Evolutionary conservation across 2,113 vertebrate genomes (phyloP), one percentile per base, ranked within the genome.

Genomic region (Turdus rufiventris): DNA sequence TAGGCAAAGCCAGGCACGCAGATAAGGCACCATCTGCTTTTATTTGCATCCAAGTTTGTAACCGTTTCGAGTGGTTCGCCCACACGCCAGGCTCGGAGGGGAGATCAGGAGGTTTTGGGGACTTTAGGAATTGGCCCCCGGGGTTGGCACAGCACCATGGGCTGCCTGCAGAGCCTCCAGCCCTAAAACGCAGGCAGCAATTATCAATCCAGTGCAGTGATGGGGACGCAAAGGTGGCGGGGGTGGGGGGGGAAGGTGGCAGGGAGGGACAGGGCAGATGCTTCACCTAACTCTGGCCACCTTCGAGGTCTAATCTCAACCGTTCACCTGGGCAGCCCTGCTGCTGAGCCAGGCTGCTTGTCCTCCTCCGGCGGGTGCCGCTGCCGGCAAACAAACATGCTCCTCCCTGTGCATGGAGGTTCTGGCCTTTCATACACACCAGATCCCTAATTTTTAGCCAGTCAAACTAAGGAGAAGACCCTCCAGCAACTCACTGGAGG

Each of bases 1-100:
- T 50, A 83, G 82, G 88, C 85, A 50, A 36, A n/a, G 23, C 42
- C 33, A 5, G 85, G 68, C 8, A 1, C 0, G 1, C 38, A 83
- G 96, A 96, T 96, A 96, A 92, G 90, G 72, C 72, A 61, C 92
- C 88, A 90, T 94, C 85, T 96, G 90, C 60, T 79, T 93, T 76
- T 76, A 65, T 54, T 96, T 73, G 33, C 36, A 36, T 70, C 79
- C 79, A 88, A 76, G 42, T 73, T 83, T 66, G 29, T 47, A 96
- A 96, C 88, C 0, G 95, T 40, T 50, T 5, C 7, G n/a, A 60
- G 66, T 0, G 2, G 18, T 61, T 87, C 0, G 0, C 33, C 54
- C 0, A 0, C 3, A 10, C 0, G 0, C 31, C 0, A 1, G n/a
- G 42, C 38, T 74, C 43, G 4, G 14, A 40, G 68, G 38, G 31